These are phyloP conservation scores for Nasonovia ribisnigri DNA, from an alignment of 2,888 invertebrate genomes.

Conservation along the genomic window DNA sequence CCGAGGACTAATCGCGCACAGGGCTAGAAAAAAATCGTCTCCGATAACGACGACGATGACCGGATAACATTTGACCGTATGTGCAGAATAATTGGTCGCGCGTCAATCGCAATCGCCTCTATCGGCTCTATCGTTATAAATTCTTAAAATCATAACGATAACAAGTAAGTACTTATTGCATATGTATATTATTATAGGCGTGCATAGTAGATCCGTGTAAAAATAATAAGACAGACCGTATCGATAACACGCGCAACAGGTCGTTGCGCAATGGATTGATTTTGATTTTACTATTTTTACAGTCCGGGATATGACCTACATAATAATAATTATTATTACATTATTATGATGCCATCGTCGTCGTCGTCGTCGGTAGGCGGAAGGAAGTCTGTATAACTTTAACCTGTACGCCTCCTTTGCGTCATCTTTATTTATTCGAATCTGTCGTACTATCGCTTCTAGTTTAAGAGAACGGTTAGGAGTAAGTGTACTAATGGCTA, in stretches of 20 bases:
- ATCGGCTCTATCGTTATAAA: neutral
- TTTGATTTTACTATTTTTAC: neutral
- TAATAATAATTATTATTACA: neutral
- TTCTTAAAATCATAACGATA: neutral
- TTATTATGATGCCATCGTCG: neutral
- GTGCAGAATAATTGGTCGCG: neutral
- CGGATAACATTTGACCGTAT: neutral
- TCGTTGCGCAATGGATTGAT: neutral
- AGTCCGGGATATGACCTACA: conserved; percentile 34
- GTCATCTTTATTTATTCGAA: neutral
- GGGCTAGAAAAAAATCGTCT: neutral
- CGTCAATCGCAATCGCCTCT: neutral
- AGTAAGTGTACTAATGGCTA: neutral
- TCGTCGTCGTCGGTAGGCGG: no score
- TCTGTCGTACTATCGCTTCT: neutral
- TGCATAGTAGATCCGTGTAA: neutral
- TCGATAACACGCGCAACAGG: neutral
- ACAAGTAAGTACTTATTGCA: neutral
- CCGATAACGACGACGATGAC: neutral
- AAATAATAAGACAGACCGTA: neutral
- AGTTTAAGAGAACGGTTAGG: neutral
- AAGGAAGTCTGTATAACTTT: neutral
- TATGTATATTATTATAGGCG: neutral
- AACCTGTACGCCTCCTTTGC: neutral
- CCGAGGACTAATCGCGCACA: neutral